These are phyloP conservation scores for Tadarida brasiliensis DNA, from an alignment of 2,797 vertebrate species.

Conservation along the genomic window DNA sequence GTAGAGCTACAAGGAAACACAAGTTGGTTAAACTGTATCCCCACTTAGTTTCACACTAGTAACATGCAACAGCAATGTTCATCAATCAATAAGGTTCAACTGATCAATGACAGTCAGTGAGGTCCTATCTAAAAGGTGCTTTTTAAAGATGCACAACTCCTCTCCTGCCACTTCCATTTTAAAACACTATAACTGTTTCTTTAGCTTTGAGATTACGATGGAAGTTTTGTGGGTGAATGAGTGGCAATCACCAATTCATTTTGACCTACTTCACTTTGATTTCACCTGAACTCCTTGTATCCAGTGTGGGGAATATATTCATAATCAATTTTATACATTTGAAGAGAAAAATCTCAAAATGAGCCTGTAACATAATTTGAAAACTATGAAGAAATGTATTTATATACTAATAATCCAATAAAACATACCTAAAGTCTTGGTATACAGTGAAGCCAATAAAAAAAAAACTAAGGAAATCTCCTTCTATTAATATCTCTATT, in stretches of 20 bases:
- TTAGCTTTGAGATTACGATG: background rate
- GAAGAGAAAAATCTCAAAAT: slow-evolving; percentile 3
- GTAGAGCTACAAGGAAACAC: slow-evolving; percentile 92
- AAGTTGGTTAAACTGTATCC: background rate
- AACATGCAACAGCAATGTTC: background rate
- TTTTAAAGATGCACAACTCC: background rate
- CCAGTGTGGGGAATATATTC: background rate
- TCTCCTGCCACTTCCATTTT: background rate
- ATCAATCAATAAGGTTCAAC: background rate
- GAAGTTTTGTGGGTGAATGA: background rate
- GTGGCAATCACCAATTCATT: background rate
- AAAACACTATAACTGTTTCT: background rate
- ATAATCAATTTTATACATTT: background rate
- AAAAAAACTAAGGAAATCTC: background rate
- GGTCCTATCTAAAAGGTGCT: background rate
- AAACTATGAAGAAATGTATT: slow-evolving; percentile 14
- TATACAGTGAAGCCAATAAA: background rate
- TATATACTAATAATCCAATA: background rate
- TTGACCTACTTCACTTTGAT: background rate
- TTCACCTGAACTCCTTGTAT: background rate
- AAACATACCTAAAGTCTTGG: background rate
- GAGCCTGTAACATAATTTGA: background rate
- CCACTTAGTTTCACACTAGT: background rate
- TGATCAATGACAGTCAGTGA: background rate
- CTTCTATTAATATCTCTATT: background rate